Evolutionary conservation across 2,888 invertebrate species (phyloP).

Genomic region (Acrobasis consociella): DNA sequence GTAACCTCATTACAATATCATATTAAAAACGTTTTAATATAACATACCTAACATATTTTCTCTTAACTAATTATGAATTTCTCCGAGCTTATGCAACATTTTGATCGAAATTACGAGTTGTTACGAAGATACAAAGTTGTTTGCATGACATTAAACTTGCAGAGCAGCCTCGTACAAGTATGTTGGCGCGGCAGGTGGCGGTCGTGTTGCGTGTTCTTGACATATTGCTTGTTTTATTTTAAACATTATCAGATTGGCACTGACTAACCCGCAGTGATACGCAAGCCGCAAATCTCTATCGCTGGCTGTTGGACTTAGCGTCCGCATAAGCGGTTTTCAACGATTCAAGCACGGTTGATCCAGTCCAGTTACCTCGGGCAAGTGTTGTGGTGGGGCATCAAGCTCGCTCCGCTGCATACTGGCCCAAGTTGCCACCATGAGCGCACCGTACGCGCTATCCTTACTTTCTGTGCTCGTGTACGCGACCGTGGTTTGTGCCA

Average conservation of each 20-base stretch:
- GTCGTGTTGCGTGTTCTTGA: no score
- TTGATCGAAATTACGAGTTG: neutral
- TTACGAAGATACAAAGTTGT: conserved; percentile 7
- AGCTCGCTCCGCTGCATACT: conserved; percentile 24
- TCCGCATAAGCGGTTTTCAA: no score
- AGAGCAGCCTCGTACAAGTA: neutral
- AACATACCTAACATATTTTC: neutral
- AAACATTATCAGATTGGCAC: no score
- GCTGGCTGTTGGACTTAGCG: no score
- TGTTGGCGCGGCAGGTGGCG: neutral
- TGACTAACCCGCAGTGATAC: no score
- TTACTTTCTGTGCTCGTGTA: conserved; percentile 35
- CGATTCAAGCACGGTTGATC: no score
- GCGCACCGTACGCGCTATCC: conserved; percentile 26
- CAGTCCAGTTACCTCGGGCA: conserved; percentile 12
- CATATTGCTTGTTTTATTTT: no score
- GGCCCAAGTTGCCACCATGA: conserved; percentile 29
- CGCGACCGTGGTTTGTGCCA: conserved; percentile 37
- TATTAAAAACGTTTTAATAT: neutral
- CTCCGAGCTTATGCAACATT: conserved; percentile 4
- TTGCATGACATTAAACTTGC: neutral
- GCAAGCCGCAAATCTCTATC: no score
- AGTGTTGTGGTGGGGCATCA: conserved; percentile 26
- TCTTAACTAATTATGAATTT: conserved; percentile 1
- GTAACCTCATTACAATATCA: neutral